These are phyloP conservation scores for Goniozus legneri DNA, from an alignment of 1,140 invertebrate species.

Conservation along the genomic window DNA sequence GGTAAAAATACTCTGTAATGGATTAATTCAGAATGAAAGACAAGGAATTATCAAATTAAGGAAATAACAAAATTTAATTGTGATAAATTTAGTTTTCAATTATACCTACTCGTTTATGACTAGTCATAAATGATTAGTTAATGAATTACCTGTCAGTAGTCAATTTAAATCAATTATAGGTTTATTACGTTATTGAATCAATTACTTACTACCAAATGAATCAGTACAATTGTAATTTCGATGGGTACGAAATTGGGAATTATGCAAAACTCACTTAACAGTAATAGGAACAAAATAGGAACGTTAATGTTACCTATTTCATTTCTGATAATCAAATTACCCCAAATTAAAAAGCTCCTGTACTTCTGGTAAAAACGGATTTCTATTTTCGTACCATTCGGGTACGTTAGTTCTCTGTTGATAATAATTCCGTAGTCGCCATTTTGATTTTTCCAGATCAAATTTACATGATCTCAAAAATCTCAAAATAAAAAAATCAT, in stretches of 20 bases:
- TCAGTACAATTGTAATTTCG: too few relatives aligned
- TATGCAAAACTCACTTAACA: background rate
- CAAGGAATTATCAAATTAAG: background rate
- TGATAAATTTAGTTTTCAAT: too few relatives aligned
- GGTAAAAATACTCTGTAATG: constrained; percentile 58
- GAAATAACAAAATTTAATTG: too few relatives aligned
- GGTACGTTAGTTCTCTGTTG: constrained; percentile 52
- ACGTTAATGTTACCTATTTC: background rate
- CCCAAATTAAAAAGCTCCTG: constrained; percentile 59
- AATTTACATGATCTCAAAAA: constrained; percentile 65
- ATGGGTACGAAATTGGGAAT: too few relatives aligned
- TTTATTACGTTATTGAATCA: too few relatives aligned
- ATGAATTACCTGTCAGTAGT: too few relatives aligned
- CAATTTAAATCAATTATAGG: too few relatives aligned
- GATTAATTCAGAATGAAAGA: background rate
- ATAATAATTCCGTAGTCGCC: constrained; percentile 60
- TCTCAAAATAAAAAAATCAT: constrained; percentile 58
- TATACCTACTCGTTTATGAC: too few relatives aligned
- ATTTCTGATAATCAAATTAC: constrained; percentile 25
- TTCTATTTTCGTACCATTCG: constrained; percentile 61
- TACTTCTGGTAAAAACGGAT: constrained; percentile 58
- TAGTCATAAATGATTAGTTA: too few relatives aligned
- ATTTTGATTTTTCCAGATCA: constrained; percentile 56
- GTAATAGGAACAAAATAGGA: background rate
- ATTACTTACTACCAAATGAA: too few relatives aligned